phyloP scores from a whole-genome alignment of 2,113 vertebrate genomes.

The Numenius arquata region DNA sequence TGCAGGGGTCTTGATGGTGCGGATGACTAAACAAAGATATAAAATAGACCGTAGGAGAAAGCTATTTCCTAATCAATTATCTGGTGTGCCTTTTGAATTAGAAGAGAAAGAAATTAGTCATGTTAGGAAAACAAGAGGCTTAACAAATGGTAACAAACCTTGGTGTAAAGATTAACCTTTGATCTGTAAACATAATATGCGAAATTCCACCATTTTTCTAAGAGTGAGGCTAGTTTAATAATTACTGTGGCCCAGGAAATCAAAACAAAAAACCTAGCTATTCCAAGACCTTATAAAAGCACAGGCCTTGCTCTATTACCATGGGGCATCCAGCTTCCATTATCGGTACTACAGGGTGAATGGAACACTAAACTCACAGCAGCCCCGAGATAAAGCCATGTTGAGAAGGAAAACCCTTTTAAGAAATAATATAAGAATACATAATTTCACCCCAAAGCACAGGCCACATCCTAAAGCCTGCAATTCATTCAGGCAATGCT shows the following conservation, averaged over 20 bases:
- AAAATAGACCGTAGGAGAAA: background rate
- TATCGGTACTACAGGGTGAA: accelerated
- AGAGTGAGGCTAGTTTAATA: background rate
- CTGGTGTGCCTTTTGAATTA: background rate
- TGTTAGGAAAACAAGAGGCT: background rate
- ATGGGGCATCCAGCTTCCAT: background rate
- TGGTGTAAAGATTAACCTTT: background rate
- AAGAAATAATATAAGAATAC: background rate
- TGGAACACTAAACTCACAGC: background rate
- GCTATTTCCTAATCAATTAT: background rate
- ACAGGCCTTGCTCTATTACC: background rate
- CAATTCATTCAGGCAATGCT: background rate
- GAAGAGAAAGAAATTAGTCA: background rate
- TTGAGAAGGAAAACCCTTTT: background rate
- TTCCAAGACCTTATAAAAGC: background rate
- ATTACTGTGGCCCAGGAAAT: background rate
- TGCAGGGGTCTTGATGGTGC: background rate
- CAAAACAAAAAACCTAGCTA: background rate
- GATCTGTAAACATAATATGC: background rate
- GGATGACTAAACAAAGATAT: background rate
- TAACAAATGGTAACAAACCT: background rate
- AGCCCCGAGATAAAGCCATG: background rate
- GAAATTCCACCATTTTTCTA: background rate
- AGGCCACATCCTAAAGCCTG: background rate
- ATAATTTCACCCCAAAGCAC: background rate